Evolutionary conservation across 1,140 invertebrate species (phyloP).

Genomic region (Penaeus chinensis): DNA sequence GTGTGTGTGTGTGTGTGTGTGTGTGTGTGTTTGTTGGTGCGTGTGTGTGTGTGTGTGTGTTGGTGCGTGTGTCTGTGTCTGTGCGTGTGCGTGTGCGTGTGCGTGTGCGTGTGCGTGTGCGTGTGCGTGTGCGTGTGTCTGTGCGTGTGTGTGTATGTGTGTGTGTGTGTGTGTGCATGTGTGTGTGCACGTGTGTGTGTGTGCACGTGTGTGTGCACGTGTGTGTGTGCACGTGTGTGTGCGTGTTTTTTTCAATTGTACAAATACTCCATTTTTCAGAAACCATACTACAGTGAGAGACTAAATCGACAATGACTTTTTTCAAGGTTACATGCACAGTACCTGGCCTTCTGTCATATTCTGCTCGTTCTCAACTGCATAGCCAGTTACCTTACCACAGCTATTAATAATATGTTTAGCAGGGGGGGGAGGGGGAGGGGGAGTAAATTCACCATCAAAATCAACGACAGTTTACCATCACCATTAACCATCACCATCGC

Average conservation of each 20-base stretch:
- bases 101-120: too few species aligned
- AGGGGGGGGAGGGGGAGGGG: too few species aligned
- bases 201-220: background rate
- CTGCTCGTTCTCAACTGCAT: background rate
- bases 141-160: background rate
- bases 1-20: too few species aligned
- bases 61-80: background rate
- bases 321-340: too few species aligned
- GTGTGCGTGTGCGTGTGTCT: too few species aligned
- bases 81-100: background rate
- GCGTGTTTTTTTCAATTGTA: background rate
- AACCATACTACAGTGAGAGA: too few species aligned
- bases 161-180: background rate
- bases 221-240: background rate
- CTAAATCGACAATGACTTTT: too few species aligned
- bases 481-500: conserved; percentile 20
- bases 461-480: background rate
- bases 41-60: background rate
- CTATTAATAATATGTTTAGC: conserved; percentile 1
- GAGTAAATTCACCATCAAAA: too few species aligned
- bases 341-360: background rate
- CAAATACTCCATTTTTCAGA: background rate
- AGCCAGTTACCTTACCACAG: conserved; percentile 18
- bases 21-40: too few species aligned
- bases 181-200: background rate